Evolutionary conservation across 2,888 invertebrate genomes (phyloP), one percentile per base, ranked within the genome.

Genomic region (Eupithecia dodoneata): DNA sequence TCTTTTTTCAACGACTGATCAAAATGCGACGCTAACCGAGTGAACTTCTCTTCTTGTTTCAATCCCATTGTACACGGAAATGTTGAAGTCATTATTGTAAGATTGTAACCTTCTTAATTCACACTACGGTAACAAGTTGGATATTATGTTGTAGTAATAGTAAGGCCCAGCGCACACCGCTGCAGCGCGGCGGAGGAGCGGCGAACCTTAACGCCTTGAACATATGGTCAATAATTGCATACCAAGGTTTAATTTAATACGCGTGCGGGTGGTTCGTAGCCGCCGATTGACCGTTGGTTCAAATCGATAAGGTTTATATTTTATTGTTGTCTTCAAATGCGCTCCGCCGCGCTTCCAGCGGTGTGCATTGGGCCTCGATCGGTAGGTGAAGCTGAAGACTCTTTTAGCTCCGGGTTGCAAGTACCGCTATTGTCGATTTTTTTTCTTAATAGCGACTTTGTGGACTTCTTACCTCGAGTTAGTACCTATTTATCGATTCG

Each of bases 51-150:
- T 73, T 78, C 67, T 71, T 78, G 76, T 78, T 78, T 76, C 63
- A 75, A 73, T 75, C 75, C 41, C 55, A 73, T 5, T 73, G 65
- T 55, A 59, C 42, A 70, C 47, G 52, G 30, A 73, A 77, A 74
- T 78, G 71, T 74, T 72, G 47, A 76, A 78, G 80, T 80, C 78
- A 75, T 79, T 78, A 78, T 76, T 75, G 59, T 78, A 79, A 75
- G 75, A n/a, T 52, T n/a, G 52, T 52, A 52, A 69, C 74, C 67
- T 77, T 1, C n/a, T 0, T 6, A 42, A 59, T 73, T 76, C 66
- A 59, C 69, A 73, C 59, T 73, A 69, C 69, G 69, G 72, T 63
- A 49, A 6, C 59, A n/a, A 66, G 52, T n/a, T 73, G 13, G 65
- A 41, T 47, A 67, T 45, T 75, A 71, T 52, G 71, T 71, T 71